Conservation (phyloP, 2,113 vertebrate species). For the Pseudopodoces humilis region DNA sequence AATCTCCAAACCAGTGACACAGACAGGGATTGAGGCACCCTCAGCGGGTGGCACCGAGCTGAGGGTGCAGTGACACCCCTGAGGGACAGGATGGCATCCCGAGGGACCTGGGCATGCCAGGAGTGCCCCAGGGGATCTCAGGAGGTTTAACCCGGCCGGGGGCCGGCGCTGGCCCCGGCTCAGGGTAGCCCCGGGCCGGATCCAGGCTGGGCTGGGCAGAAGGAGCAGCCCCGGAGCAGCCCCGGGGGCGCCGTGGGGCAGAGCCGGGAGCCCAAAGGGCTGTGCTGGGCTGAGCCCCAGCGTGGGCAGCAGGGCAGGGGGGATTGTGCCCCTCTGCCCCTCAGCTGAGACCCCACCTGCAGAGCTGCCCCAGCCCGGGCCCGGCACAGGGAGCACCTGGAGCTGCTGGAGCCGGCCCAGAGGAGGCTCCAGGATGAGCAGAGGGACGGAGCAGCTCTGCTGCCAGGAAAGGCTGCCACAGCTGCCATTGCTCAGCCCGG, state of each 20-base stretch:
- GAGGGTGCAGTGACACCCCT: neutral
- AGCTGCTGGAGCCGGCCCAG: neutral
- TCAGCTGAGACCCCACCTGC: neutral
- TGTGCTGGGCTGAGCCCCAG: neutral
- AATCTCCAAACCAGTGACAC: no score
- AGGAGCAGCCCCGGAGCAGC: neutral
- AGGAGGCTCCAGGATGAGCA: no score
- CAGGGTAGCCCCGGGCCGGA: neutral
- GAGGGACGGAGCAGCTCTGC: no score
- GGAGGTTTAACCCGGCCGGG: neutral
- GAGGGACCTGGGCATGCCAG: neutral
- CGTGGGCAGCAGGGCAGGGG: neutral
- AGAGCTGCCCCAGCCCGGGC: neutral
- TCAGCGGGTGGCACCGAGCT: neutral
- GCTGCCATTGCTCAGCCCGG: no score
- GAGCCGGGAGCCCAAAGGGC: neutral
- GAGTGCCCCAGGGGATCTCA: neutral
- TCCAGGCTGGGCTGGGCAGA: neutral
- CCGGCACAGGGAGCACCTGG: neutral
- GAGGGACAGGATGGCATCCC: neutral
- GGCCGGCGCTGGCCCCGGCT: neutral
- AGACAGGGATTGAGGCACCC: rapidly evolving
- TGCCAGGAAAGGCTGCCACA: no score
- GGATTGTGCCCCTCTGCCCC: neutral
- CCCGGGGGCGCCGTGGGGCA: neutral